Conservation (phyloP, 2,888 invertebrate species). For the Sympetrum striolatum region DNA sequence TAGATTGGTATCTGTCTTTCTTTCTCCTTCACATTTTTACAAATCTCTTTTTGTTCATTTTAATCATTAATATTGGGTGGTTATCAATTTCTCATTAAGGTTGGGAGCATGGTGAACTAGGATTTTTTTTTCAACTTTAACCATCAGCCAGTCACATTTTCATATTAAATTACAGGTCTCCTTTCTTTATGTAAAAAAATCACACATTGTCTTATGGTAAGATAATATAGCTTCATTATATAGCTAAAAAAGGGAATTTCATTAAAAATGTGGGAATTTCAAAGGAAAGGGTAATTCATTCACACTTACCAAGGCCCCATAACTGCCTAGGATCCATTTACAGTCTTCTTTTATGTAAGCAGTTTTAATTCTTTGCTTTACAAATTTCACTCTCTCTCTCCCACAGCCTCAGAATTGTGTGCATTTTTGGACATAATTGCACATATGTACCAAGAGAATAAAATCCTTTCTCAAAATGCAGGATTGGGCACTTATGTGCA, state of each 20-base stretch:
- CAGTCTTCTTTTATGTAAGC: slow-evolving; percentile 14
- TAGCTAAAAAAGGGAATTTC: slow-evolving; percentile 14
- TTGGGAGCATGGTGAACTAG: slow-evolving; percentile 38
- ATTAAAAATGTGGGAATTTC: slow-evolving; percentile 6
- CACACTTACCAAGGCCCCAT: slow-evolving; percentile 17
- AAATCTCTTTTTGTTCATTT: slow-evolving; percentile 17
- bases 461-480: slow-evolving; percentile 28
- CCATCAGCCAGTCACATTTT: slow-evolving; percentile 21
- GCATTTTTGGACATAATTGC: slow-evolving; percentile 29
- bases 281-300: slow-evolving; percentile 21
- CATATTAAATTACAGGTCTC: slow-evolving; percentile 4
- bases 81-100: slow-evolving; percentile 7
- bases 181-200: slow-evolving; percentile 22
- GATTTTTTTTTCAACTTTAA: slow-evolving; percentile 1
- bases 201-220: slow-evolving; percentile 14
- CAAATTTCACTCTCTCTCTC: slow-evolving; percentile 17
- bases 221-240: slow-evolving; percentile 6
- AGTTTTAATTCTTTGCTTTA: neutral
- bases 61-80: slow-evolving; percentile 29
- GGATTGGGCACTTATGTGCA: slow-evolving; percentile 23
- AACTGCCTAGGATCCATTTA: slow-evolving; percentile 7
- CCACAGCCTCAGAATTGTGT: neutral
- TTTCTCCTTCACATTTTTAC: slow-evolving; percentile 30
- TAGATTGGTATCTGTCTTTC: slow-evolving; percentile 35
- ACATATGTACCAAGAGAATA: slow-evolving; percentile 13